Evolutionary conservation across 2,888 invertebrate genomes (phyloP).

Genomic region (Prosapia bicincta): DNA sequence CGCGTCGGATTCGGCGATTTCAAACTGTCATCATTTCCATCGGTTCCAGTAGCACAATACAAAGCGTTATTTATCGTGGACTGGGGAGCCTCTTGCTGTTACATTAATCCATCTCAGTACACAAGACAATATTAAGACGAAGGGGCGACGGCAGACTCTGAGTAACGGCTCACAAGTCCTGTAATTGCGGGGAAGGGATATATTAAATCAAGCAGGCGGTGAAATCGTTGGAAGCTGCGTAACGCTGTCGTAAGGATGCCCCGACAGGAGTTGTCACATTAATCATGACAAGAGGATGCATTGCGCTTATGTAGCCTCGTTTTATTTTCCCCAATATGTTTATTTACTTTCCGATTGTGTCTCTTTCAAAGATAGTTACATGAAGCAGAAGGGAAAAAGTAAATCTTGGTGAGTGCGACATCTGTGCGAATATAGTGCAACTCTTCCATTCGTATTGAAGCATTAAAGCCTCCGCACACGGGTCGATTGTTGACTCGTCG

Average conservation of each 20-base stretch:
- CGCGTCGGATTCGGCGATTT: neutral
- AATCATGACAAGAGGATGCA: too few species aligned
- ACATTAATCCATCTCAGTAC: neutral
- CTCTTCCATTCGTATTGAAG: too few species aligned
- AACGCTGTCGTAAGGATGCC: neutral
- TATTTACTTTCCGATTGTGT: too few species aligned
- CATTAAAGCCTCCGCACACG: too few species aligned
- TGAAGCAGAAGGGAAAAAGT: too few species aligned
- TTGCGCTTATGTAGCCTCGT: too few species aligned
- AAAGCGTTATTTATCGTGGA: neutral
- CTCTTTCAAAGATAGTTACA: too few species aligned
- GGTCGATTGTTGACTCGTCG: too few species aligned
- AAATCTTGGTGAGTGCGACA: too few species aligned
- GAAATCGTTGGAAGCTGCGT: neutral
- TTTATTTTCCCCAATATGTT: too few species aligned
- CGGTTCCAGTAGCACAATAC: neutral
- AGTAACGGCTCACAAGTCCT: neutral
- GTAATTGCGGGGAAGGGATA: neutral
- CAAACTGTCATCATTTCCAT: neutral
- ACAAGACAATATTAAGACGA: neutral
- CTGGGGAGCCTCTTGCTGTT: neutral
- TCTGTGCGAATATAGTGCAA: too few species aligned
- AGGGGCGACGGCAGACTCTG: neutral
- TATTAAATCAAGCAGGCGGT: neutral
- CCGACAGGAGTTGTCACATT: too few species aligned